Conservation (phyloP, 2,113 vertebrate species). For the cattle (Bos taurus) region DNA sequence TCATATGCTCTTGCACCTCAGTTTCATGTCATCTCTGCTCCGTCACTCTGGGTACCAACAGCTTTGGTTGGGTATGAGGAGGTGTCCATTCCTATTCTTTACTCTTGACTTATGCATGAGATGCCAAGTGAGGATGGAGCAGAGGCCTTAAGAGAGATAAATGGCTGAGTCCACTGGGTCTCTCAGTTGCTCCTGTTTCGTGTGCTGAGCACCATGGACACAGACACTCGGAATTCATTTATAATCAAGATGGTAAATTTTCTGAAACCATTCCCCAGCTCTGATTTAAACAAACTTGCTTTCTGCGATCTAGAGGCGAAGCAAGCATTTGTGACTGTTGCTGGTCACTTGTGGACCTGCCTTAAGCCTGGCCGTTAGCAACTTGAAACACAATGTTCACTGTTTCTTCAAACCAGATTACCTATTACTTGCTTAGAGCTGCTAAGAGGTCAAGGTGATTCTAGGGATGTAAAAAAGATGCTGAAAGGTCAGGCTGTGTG, state of each 20-base stretch:
- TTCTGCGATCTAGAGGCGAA: not conserved
- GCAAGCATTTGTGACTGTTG: not conserved
- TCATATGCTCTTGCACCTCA: not conserved
- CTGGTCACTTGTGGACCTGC: not conserved
- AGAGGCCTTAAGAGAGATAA: not conserved
- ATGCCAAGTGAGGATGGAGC: not conserved
- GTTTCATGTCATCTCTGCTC: not conserved
- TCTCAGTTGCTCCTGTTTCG: not conserved
- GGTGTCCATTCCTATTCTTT: not conserved
- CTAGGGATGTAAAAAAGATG: not conserved
- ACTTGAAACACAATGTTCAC: slow-evolving; percentile 7
- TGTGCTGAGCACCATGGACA: not conserved
- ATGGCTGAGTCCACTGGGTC: not conserved
- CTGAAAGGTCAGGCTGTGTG: not conserved
- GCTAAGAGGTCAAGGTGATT: not conserved
- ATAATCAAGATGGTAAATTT: not conserved
- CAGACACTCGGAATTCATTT: not conserved
- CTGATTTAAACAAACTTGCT: not conserved
- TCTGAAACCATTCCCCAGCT: not conserved
- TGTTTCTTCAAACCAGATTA: not conserved
- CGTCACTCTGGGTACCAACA: not conserved
- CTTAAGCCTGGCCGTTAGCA: not conserved
- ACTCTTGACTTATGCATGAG: not conserved
- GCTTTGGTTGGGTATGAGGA: not conserved
- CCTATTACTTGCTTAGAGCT: not conserved